phyloP scores from a whole-genome alignment of 2,888 invertebrate species.

The Hedya salicella region DNA sequence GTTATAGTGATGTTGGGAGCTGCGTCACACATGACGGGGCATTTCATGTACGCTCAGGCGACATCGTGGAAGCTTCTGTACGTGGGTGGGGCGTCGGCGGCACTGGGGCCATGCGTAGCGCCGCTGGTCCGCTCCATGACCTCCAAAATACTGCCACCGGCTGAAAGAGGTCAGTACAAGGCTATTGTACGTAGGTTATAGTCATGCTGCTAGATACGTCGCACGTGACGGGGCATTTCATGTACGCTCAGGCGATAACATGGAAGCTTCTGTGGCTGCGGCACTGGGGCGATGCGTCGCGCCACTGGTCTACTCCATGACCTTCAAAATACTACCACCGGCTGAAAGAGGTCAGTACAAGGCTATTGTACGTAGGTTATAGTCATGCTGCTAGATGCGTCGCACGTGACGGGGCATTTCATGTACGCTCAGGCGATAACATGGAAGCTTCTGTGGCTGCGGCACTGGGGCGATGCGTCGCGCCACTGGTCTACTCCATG shows the following conservation, averaged over 20 bases:
- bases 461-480: constrained; percentile 91
- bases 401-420: constrained; percentile 88
- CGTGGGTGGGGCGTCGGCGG: constrained; percentile 89
- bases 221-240: constrained; percentile 88
- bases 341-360: constrained; percentile 87
- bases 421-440: constrained; percentile 86
- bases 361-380: constrained; percentile 78
- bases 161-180: constrained; percentile 86
- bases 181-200: constrained; percentile 78
- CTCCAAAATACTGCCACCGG: constrained; percentile 89
- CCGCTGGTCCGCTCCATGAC: constrained; percentile 93
- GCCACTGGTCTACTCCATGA: constrained; percentile 92
- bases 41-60: constrained; percentile 88
- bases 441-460: constrained; percentile 87
- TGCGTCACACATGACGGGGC: constrained; percentile 87
- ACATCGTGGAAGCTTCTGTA: constrained; percentile 85
- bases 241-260: constrained; percentile 86
- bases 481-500: constrained; percentile 92
- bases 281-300: constrained; percentile 92
- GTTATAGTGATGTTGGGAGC: constrained; percentile 90
- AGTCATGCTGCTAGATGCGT: constrained; percentile 88
- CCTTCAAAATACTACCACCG: constrained; percentile 90
- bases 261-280: constrained; percentile 87
- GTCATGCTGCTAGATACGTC: constrained; percentile 89
- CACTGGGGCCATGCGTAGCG: constrained; percentile 91